Conservation (phyloP, 2,797 vertebrate genomes). For the Acropternis orthonyx region DNA sequence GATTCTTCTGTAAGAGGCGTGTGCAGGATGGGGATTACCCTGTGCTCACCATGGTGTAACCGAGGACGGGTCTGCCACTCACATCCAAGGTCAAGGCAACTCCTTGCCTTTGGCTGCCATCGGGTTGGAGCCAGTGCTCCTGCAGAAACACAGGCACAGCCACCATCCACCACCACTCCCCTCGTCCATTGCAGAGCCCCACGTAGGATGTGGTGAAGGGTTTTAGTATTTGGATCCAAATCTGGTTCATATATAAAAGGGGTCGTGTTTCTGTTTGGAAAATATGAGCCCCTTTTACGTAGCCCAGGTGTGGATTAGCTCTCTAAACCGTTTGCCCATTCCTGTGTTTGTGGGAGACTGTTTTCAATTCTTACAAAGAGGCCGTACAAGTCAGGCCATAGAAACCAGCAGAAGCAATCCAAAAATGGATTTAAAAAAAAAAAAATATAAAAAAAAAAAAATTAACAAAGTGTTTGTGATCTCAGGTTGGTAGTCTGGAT, state of each 20-base stretch:
- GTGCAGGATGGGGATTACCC: constrained; percentile 25
- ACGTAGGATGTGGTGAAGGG: constrained; percentile 26
- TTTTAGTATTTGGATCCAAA: constrained; percentile 59
- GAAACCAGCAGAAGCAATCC: constrained; percentile 69
- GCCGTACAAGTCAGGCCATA: constrained; percentile 67
- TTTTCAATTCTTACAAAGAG: constrained; percentile 74
- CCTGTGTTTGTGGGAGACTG: constrained; percentile 57
- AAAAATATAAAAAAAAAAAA: background rate
- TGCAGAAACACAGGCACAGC: fast-evolving
- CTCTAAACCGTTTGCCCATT: constrained; percentile 69
- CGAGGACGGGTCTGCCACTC: background rate
- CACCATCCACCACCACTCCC: background rate
- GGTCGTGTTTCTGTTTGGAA: constrained; percentile 75
- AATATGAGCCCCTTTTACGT: constrained; percentile 70
- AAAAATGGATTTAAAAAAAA: constrained; percentile 52
- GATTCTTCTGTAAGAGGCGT: constrained; percentile 40
- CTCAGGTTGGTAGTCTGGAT: constrained; percentile 69
- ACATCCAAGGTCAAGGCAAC: fast-evolving
- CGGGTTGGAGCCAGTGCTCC: background rate
- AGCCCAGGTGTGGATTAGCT: constrained; percentile 77
- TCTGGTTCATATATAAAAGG: constrained; percentile 72
- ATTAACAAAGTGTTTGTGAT: constrained; percentile 74
- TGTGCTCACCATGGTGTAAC: background rate
- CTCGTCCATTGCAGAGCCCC: background rate
- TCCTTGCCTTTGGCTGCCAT: fast-evolving